These are phyloP conservation scores for Rutpela maculata DNA, from an alignment of 2,888 invertebrate genomes.

Conservation along the genomic window DNA sequence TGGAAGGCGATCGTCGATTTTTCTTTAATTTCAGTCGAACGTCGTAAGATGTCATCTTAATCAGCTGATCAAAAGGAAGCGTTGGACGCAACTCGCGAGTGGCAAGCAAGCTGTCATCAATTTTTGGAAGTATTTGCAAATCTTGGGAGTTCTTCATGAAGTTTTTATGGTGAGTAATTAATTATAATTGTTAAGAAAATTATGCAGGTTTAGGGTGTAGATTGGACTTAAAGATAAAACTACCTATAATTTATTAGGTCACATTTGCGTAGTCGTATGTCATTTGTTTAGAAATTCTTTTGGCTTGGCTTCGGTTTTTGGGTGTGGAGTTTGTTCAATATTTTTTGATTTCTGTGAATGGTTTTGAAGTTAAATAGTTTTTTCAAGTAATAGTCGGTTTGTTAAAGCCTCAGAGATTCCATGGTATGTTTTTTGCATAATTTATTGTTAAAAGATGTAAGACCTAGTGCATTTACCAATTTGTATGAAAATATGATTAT, in stretches of 20 bases:
- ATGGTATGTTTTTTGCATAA: constrained; percentile 28
- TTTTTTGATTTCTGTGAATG: constrained; percentile 7
- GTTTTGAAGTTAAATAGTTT: neutral
- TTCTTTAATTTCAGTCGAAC: constrained; percentile 50
- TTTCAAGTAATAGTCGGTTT: neutral
- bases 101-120: constrained; percentile 74
- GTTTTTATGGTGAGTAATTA: constrained; percentile 78
- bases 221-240: neutral
- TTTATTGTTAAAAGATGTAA: neutral
- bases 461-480: neutral
- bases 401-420: neutral
- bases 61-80: constrained; percentile 69
- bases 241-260: neutral
- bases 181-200: neutral
- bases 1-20: constrained; percentile 41
- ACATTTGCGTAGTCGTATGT: constrained; percentile 39
- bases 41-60: constrained; percentile 68
- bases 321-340: constrained; percentile 60
- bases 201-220: neutral
- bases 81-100: constrained; percentile 51
- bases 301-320: constrained; percentile 65
- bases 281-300: constrained; percentile 49
- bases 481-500: neutral
- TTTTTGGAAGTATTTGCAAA: constrained; percentile 89
- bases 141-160: constrained; percentile 91